Base-by-base conservation (phyloP, 1,140 invertebrate genomes). In the Conus betulinus region DNA sequence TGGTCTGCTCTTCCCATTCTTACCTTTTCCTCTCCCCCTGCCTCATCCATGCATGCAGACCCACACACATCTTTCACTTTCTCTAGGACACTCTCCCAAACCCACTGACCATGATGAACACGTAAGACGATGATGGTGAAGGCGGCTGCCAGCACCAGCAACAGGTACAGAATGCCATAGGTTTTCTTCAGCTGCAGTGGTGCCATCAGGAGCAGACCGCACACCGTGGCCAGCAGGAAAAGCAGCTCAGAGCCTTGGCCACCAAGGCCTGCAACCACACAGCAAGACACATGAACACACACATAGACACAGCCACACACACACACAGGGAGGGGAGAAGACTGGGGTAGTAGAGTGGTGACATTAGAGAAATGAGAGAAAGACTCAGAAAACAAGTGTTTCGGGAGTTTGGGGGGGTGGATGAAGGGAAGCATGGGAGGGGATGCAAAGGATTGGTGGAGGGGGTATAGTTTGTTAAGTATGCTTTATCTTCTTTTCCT, bases 211-310 rank as follows among this genome's bases (percentile, higher is more conserved):
- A 81, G 51, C 79, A 81, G 15, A 5, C 13, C 79, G 53, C 39
- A 81, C 39, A 23, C 79, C 53, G 79, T 53, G 20, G 79, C 79
- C 79, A 81, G 51, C 39, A 81, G 79, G 17, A 81, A 81, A 20
- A 25, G 15, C 79, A 81, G 13, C 79, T 81, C 79, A 27, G 79
- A 53, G 10, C 53, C 6, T 5, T 7, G 5, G 8, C 5, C 51
- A 15, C 10, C 8, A 15, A 5, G 13, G 23, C 79, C 79, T 81
- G 79, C 76, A 78, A 78, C 39, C 27, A 39, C 25, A 39, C 39
- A 39, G 39, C 39, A 74, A n/a, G 20, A 67, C 13, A 67, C 13
- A 67, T 67, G 13, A 74, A 74, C n/a, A 74, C 20, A 25, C 20
- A 74, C n/a, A 23, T 20, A 74, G 3, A 74, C 23, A 23, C 6